Evolutionary conservation across 2,888 invertebrate species (phyloP), one percentile per base, ranked within the genome.

Genomic region (Cosmopolites sordidus): DNA sequence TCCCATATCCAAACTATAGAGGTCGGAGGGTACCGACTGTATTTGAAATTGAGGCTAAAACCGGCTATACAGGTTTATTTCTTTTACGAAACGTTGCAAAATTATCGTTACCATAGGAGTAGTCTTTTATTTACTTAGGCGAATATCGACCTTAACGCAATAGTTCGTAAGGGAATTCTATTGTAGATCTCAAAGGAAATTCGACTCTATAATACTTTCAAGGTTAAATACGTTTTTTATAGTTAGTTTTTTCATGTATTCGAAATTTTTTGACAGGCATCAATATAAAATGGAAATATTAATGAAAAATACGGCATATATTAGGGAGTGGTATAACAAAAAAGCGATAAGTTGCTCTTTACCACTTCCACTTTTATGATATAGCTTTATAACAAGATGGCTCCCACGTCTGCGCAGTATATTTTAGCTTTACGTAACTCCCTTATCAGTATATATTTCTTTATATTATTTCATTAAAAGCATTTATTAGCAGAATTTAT

Each of bases 71-170:
- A 40, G 41, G 51, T 51, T 50, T 43, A 18, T 17, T 41, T 29
- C 51, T 45, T 54, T 51, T 55, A 58, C 55, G 54, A 60, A 60
- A 60, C 60, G 58, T 59, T 56, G 58, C 53, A 52, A 50, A 44
- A 39, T 43, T 17, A 6, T 27, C 17, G 33, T 27, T 16, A 38
- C 42, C 16, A 30, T 43, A 38, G 14, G 40, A 43, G 16, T 15
- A 42, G 30, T 46, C 47, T 52, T 51, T 48, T 52, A 47, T 45
- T 16, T 16, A 3, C 33, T 4, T 16, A 30, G 5, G 52, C 47
- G 22, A 53, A 44, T 44, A 27, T 47, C 18, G 30, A 29, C 53
- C 53, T 44, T 53, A 53, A 37, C 16, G 15, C 44, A 39, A 6
- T 14, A 27, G 17, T 12, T 15, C 30, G 9, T 53, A 43, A 40